Base-by-base conservation (phyloP, 2,797 vertebrate species). In the Chaetodon trifasciatus region DNA sequence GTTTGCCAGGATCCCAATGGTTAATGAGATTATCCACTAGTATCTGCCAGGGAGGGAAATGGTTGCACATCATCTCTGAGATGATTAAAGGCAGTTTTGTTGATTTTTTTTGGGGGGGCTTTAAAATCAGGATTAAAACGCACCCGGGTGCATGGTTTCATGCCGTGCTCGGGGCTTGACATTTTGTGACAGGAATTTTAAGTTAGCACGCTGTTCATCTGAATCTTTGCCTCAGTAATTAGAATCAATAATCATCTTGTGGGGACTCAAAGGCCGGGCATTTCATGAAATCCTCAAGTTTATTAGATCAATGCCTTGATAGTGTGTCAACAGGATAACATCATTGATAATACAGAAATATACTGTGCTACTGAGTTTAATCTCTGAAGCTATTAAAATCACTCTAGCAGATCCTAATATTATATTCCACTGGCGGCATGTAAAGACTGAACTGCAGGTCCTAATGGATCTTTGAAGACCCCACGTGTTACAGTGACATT, bases 21-120 rank as follows among this genome's bases (percentile, higher is more conserved):
- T 62, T 72, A 69, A 71, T 61, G 60, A 72, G 74, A 85, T 78
- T 70, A 82, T 40, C 19, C 57, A 42, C 70, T n/a, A 6, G 47
- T 42, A 53, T 81, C 62, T 84, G 70, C 71, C 78, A 78, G 57
- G 28, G 55, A 78, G 67, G 64, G n/a, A 67, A 67, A 56, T 28
- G 17, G 2, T 47, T 58, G 40, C 19, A 39, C 53, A 74, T 80
- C 47, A 76, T 76, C 63, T 63, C 46, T 16, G 64, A 76, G 46
- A 49, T 76, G 70, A 82, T 78, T 82, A 63, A 68, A 85, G 56
- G 65, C 35, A 40, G 35, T 70, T 67, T 35, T 82, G 47, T 67
- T 76, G 28, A 44, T 76, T 67, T 72, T 79, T 28, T 28, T 28
- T 28, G 1, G 1, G 60, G 15, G 23, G 74, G 70, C 67, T 76